phyloP scores from a whole-genome alignment of 1,140 invertebrate species.

The Spodoptera frugiperda region DNA sequence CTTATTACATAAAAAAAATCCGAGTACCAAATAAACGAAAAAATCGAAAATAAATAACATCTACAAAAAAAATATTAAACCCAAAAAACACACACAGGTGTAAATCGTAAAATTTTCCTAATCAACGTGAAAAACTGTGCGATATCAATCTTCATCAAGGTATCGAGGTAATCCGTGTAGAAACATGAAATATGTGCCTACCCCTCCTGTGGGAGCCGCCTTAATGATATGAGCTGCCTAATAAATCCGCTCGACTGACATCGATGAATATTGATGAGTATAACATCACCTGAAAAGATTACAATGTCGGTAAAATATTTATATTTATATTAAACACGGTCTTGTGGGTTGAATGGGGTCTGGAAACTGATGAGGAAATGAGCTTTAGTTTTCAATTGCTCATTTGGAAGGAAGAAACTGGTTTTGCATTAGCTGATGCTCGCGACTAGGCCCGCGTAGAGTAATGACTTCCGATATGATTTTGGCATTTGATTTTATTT shows the following conservation, averaged over 20 bases:
- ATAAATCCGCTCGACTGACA: conserved; percentile 51
- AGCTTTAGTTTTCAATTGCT: no score
- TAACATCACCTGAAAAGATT: conserved; percentile 29
- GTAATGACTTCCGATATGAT: no score
- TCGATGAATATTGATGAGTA: conserved; percentile 54
- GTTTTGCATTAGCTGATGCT: no score
- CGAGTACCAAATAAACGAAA: no score
- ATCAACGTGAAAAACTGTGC: conserved; percentile 14
- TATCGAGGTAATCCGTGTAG: conserved; percentile 33
- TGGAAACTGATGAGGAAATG: no score
- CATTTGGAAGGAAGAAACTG: no score
- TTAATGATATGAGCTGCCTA: conserved; percentile 51
- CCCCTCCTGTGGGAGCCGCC: conserved; percentile 3
- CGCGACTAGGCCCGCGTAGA: no score
- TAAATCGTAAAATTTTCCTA: conserved; percentile 13
- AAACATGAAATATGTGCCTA: conserved; percentile 47
- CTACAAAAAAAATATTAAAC: not conserved
- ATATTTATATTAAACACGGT: not conserved
- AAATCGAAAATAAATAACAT: no score
- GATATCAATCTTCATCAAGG: conserved; percentile 41
- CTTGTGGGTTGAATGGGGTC: no score
- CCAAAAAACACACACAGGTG: not conserved
- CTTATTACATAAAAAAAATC: no score
- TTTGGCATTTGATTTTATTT: no score
- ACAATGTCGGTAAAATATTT: not conserved